Evolutionary conservation across 2,797 vertebrate species (phyloP).

Genomic region (Antrozous pallidus): DNA sequence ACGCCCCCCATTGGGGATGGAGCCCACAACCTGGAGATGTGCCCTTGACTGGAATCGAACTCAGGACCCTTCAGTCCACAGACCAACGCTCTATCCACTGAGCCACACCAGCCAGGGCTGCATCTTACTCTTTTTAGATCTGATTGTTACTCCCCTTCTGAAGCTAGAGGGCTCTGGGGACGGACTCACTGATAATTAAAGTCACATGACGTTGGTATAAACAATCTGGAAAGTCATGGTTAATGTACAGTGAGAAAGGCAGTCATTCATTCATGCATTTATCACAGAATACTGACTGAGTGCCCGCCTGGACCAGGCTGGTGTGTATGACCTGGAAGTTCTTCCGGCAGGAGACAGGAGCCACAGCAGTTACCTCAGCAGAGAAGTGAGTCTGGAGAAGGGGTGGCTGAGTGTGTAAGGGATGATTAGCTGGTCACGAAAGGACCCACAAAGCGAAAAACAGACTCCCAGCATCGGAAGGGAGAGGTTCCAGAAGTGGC

Average conservation of each 20-base stretch:
- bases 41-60: too few species aligned
- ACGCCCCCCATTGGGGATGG: too few species aligned
- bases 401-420: not conserved
- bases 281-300: constrained; percentile 25
- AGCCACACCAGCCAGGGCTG: too few species aligned
- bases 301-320: constrained; percentile 14
- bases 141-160: constrained; percentile 36
- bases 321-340: constrained; percentile 10
- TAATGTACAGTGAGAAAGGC: constrained; percentile 55
- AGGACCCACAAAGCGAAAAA: too few species aligned
- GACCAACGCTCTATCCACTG: too few species aligned
- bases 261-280: constrained; percentile 55
- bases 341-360: constrained; percentile 22
- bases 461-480: too few species aligned
- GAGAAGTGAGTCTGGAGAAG: not conserved
- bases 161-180: constrained; percentile 20
- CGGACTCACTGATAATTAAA: constrained; percentile 32
- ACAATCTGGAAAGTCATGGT: constrained; percentile 37
- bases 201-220: constrained; percentile 40
- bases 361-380: not conserved
- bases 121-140: not conserved
- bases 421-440: not conserved
- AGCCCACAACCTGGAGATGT: too few species aligned
- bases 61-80: too few species aligned
- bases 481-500: not conserved